Evolutionary conservation across 1,140 invertebrate genomes (phyloP).

Genomic region (Drosophila hydei): DNA sequence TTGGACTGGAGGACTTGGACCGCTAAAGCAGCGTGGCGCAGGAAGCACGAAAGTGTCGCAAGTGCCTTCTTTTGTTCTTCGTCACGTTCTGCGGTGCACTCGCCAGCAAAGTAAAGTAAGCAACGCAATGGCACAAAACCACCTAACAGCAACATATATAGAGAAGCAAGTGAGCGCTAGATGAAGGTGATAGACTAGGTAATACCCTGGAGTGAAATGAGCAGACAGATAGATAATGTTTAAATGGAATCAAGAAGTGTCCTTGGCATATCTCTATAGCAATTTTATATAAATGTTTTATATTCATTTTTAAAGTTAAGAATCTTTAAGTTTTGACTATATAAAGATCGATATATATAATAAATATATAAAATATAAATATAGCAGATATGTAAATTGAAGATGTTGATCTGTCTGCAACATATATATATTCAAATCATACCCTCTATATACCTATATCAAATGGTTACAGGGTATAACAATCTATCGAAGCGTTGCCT

Average conservation of each 20-base stretch:
- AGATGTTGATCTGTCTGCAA: too few relatives aligned
- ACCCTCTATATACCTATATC: too few relatives aligned
- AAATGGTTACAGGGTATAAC: not conserved
- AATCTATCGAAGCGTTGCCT: conserved; percentile 22
- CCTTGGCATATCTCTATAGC: too few relatives aligned
- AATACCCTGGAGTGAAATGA: not conserved
- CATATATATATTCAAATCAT: too few relatives aligned
- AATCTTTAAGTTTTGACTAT: too few relatives aligned
- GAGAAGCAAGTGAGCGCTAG: not conserved
- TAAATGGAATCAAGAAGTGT: too few relatives aligned
- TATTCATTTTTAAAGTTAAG: too few relatives aligned
- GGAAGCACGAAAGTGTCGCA: conserved; percentile 41
- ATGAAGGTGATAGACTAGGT: not conserved
- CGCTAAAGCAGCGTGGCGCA: conserved; percentile 12
- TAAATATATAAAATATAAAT: too few relatives aligned
- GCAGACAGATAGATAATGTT: not conserved
- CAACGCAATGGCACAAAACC: conserved; percentile 36
- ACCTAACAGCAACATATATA: conserved; percentile 19
- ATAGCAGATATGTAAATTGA: too few relatives aligned
- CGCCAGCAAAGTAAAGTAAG: conserved; percentile 35
- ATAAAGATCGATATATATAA: too few relatives aligned
- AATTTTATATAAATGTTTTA: too few relatives aligned
- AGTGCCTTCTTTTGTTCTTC: conserved; percentile 84
- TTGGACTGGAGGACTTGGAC: not conserved
- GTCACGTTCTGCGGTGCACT: conserved; percentile 79